Conservation (phyloP, 1,140 invertebrate genomes). For the Harlomillsia oculata region DNA sequence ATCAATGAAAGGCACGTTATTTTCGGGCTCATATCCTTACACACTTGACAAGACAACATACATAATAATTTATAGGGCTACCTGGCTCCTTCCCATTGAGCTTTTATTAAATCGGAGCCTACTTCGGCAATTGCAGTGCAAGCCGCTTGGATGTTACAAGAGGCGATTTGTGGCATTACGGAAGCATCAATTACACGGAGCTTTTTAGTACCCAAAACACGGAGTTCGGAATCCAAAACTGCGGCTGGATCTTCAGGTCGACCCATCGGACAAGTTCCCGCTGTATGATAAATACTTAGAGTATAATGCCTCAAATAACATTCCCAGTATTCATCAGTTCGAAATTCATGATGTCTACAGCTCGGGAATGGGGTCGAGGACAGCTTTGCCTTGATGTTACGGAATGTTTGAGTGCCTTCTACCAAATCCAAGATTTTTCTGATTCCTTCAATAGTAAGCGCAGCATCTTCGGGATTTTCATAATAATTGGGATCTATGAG, state of each 20-base stretch:
- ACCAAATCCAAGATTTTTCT: conserved; percentile 21
- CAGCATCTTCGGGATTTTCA: conserved; percentile 33
- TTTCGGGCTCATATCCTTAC: too few species aligned
- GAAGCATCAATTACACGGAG: conserved; percentile 42
- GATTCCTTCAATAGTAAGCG: conserved; percentile 36
- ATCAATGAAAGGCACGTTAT: too few species aligned
- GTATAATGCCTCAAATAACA: conserved; percentile 37
- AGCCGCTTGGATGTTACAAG: conserved; percentile 35
- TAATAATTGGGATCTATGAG: conserved; percentile 37
- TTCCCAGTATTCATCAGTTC: conserved; percentile 36
- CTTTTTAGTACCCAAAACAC: conserved; percentile 38
- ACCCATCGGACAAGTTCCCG: conserved; percentile 43
- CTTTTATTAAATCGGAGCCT: conserved; percentile 44
- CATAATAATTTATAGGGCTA: too few species aligned
- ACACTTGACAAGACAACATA: too few species aligned
- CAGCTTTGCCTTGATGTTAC: conserved; percentile 16
- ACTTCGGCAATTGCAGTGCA: conserved; percentile 48
- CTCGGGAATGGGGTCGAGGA: conserved; percentile 29
- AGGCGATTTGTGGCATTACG: conserved; percentile 23
- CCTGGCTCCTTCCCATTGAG: conserved; percentile 20
- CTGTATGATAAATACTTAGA: conserved; percentile 39
- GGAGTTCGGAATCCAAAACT: conserved; percentile 42
- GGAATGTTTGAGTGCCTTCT: conserved; percentile 29
- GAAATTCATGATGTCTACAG: conserved; percentile 34
- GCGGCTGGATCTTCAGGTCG: conserved; percentile 33